Base-by-base conservation (phyloP, 2,113 vertebrate species). In the Cairina moschata region DNA sequence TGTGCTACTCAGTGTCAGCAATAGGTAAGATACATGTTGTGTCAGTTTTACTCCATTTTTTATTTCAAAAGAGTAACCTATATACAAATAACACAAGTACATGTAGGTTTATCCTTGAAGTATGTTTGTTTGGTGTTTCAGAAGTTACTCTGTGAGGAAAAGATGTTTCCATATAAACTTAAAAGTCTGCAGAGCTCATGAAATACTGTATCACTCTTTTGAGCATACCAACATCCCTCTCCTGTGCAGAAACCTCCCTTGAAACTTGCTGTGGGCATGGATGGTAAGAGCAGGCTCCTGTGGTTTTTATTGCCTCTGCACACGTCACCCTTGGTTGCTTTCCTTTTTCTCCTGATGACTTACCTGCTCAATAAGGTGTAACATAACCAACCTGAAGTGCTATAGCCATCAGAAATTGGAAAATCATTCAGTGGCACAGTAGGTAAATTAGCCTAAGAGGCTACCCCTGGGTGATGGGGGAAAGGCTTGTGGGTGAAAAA, bases 331-430 rank as follows among this genome's bases (percentile, higher is more conserved):
- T 56, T 71, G 76, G 65, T 69, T 93, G 85, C 76, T 93, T 86
- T 52, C 62, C 34, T 15, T 91, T 81, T 67, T 60, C 73, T 93
- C 83, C 56, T 54, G 65, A 67, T 93, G 68, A 90, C 68, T 90
- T 83, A 67, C 2, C 67, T 63, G 56, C 73, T 93, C 90, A 78
- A 7, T 72, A 71, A 93, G 8, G 42, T 91, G 91, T 15, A 89
- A 38, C 48, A 46, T 34, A 89, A 86, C 72, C 59, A 88, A 67
- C 48, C 52, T 55, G 40, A 88, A 81, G 59, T 66, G 68, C 67
- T 80, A 8, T 3, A 80, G 50, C 77, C 42, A 75, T 46, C 46
- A 72, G 67, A 58, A 93, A 91, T 8, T 76, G 88, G 85, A 54
- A 92, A 85, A 91, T 18, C 42, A 54, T 85, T 93, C 75, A 76